Percentiles rank a stretch among this genome's conserved stretches.
Evolutionary conservation across 2,888 invertebrate genomes (phyloP).

Genomic region (Micropterix aruncella): DNA sequence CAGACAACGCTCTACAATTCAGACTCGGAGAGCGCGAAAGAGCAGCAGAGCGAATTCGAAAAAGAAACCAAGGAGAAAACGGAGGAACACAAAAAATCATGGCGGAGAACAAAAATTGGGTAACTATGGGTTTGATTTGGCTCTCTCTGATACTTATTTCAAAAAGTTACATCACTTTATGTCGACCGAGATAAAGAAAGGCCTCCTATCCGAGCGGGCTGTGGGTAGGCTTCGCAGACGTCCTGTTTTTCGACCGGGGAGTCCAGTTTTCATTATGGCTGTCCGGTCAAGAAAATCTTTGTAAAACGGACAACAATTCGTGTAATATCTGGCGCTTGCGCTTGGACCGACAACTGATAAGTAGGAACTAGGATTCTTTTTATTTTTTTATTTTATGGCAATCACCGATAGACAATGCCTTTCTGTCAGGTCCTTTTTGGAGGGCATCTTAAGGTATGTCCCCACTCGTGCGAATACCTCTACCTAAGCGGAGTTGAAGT

Average conservation of each 20-base stretch:
- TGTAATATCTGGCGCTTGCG: no score
- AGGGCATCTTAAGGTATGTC: no score
- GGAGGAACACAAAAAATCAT: slow-evolving; percentile 53
- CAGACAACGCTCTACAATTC: slow-evolving; percentile 28
- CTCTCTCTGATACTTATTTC: background rate
- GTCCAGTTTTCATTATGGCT: no score
- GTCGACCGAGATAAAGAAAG: background rate
- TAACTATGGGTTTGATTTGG: slow-evolving; percentile 15
- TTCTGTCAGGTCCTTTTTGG: no score
- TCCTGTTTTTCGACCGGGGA: no score
- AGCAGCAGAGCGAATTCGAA: slow-evolving; percentile 39
- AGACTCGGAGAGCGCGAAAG: slow-evolving; percentile 34
- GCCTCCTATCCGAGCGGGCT: background rate
- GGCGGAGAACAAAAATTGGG: slow-evolving; percentile 60
- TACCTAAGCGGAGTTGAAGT: no score
- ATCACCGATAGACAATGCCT: no score
- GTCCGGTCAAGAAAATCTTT: no score
- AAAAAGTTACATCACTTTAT: slow-evolving; percentile 1
- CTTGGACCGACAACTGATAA: background rate
- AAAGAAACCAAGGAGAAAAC: slow-evolving; percentile 38
- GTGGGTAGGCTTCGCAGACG: background rate
- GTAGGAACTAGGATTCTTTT: no score
- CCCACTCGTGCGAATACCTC: no score
- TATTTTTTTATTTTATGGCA: no score
- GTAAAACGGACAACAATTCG: no score